Percentiles rank a stretch among this genome's conserved stretches.
phyloP scores from a whole-genome alignment of 2,113 vertebrate species.

The Sylvietta virens region DNA sequence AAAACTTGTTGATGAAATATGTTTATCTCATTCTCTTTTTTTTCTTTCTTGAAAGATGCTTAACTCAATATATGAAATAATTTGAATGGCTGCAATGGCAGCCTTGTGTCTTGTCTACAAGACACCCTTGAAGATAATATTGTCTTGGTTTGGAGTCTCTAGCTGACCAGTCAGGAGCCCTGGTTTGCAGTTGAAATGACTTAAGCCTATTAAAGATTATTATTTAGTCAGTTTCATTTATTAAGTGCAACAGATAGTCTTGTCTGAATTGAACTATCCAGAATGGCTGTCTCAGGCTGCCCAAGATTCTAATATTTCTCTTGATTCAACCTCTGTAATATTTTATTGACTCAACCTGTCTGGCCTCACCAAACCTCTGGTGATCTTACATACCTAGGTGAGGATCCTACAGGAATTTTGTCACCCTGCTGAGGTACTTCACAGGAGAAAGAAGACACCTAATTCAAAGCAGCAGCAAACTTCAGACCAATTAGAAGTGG shows the following conservation, averaged over 20 bases:
- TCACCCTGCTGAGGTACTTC: neutral
- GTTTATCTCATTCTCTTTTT: neutral
- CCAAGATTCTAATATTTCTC: neutral
- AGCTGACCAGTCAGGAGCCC: neutral
- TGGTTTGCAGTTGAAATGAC: neutral
- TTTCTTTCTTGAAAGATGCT: neutral
- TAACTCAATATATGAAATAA: neutral
- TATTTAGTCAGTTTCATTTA: neutral
- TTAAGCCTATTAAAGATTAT: neutral
- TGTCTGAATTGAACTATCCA: neutral
- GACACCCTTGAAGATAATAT: neutral
- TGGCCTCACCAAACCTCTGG: neutral
- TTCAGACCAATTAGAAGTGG: neutral
- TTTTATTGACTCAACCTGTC: neutral
- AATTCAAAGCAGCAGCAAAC: neutral
- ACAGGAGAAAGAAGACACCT: neutral
- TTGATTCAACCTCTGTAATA: neutral
- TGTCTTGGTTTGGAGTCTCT: neutral
- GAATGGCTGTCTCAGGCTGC: neutral
- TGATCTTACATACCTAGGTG: neutral
- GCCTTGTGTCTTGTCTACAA: no score
- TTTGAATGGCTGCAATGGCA: neutral
- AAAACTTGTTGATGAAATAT: neutral
- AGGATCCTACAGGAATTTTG: neutral
- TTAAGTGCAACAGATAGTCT: neutral